Percentiles rank a stretch among this genome's conserved stretches.
Evolutionary conservation across 92 coral and sea anemone species (phyloP).

Genomic region (Siderastrea siderea): DNA sequence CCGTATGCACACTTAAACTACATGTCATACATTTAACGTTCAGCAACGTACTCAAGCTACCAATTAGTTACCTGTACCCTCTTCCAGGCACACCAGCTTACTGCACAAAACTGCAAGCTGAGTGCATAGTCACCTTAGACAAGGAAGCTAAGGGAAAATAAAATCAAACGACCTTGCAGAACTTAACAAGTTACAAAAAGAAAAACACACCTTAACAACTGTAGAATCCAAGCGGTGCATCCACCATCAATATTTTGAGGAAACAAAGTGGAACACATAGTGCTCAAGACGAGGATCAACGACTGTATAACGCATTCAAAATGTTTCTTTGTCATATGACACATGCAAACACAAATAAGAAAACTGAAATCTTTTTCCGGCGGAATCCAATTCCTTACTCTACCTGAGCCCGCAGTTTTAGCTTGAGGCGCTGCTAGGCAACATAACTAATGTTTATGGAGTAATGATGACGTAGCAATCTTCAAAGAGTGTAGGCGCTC

Average conservation of each 20-base stretch:
- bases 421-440: neutral
- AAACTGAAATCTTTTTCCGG: neutral
- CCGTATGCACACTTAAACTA: neutral
- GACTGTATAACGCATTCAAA: neutral
- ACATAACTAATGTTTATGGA: neutral
- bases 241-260: constrained; percentile 47
- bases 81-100: neutral
- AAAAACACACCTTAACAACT: constrained; percentile 46
- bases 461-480: neutral
- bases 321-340: neutral
- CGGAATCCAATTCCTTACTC: too few relatives aligned
- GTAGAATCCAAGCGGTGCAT: constrained; percentile 45
- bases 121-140: neutral
- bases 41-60: neutral
- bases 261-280: constrained; percentile 5
- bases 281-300: neutral
- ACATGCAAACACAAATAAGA: neutral
- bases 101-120: neutral
- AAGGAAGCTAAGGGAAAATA: neutral
- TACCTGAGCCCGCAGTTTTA: constrained; percentile 8
- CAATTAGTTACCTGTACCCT: too few relatives aligned
- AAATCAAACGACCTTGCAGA: neutral
- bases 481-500: neutral
- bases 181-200: too few relatives aligned
- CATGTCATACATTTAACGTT: neutral